Evolutionary conservation across 2,113 vertebrate species (phyloP).

Genomic region (Nycticryphes semicollaris): DNA sequence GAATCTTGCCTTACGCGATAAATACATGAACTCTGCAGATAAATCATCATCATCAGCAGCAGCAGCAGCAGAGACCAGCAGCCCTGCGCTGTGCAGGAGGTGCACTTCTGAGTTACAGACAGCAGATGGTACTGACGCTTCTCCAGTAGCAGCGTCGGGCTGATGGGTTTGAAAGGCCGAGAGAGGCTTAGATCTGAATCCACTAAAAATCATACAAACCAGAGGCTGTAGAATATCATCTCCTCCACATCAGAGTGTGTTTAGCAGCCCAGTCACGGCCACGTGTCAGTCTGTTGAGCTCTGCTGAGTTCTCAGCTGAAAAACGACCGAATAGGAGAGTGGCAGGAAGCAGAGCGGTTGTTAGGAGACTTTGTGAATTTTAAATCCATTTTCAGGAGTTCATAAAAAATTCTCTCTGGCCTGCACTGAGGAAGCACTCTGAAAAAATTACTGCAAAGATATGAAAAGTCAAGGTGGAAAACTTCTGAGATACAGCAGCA

Average conservation of each 20-base stretch:
- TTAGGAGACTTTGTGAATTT: slow-evolving; percentile 64
- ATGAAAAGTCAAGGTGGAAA: slow-evolving; percentile 25
- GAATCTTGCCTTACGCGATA: not conserved
- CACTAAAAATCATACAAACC: not conserved
- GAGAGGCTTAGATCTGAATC: not conserved
- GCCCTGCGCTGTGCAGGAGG: rapidly evolving
- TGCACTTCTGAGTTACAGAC: not conserved
- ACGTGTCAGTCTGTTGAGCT: not conserved
- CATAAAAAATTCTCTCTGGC: slow-evolving; percentile 68
- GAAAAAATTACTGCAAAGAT: slow-evolving; percentile 31
- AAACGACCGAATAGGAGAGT: slow-evolving; percentile 17
- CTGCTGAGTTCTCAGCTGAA: slow-evolving; percentile 29
- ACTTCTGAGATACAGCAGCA: not conserved
- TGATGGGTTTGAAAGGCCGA: not conserved
- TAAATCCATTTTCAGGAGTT: slow-evolving; percentile 59
- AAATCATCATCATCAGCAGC: too few species aligned
- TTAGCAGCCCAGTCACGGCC: slow-evolving; percentile 48
- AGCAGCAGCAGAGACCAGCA: not conserved
- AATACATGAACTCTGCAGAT: not conserved
- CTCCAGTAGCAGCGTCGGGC: not conserved
- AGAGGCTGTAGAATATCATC: not conserved
- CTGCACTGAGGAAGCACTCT: not conserved
- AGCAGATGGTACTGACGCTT: not conserved
- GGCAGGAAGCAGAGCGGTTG: slow-evolving; percentile 15
- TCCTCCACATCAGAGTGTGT: not conserved